A percentile compares a stretch with the other conserved stretches of the same genome.
Conservation (phyloP, 2,113 vertebrate genomes). For the Rhea pennata region DNA sequence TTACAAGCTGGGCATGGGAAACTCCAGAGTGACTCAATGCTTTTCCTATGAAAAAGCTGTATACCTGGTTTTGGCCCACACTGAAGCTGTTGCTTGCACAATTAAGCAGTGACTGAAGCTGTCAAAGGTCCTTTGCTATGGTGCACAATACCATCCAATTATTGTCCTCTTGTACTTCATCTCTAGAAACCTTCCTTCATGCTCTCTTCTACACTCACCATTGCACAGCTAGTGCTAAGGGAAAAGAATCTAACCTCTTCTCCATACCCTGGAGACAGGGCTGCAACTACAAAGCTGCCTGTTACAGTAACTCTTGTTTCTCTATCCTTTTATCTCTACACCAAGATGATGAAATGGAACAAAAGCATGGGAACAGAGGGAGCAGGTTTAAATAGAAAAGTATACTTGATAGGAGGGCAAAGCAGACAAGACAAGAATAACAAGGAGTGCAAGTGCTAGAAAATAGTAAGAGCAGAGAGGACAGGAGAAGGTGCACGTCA, state of each 20-base stretch:
- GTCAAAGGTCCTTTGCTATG: not conserved
- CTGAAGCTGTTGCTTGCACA: not conserved
- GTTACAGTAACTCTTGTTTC: not conserved
- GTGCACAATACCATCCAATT: too few species aligned
- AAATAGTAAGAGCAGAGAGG: not conserved
- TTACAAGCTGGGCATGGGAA: not conserved
- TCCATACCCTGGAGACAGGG: not conserved
- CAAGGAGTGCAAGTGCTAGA: fast-evolving
- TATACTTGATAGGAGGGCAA: not conserved
- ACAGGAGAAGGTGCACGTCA: fast-evolving
- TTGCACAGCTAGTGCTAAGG: not conserved
- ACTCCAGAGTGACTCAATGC: not conserved
- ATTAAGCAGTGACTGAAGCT: not conserved
- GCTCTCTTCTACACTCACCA: not conserved
- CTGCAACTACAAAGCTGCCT: fast-evolving
- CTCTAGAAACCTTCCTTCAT: fast-evolving
- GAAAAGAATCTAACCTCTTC: not conserved
- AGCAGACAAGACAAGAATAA: not conserved
- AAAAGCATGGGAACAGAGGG: not conserved
- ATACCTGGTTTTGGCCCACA: not conserved
- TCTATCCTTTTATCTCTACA: too few species aligned
- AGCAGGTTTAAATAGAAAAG: not conserved
- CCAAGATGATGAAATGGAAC: too few species aligned
- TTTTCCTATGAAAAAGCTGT: not conserved
- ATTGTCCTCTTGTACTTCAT: too few species aligned